Evolutionary conservation across 2,888 invertebrate genomes (phyloP).

Genomic region (Actias luna): DNA sequence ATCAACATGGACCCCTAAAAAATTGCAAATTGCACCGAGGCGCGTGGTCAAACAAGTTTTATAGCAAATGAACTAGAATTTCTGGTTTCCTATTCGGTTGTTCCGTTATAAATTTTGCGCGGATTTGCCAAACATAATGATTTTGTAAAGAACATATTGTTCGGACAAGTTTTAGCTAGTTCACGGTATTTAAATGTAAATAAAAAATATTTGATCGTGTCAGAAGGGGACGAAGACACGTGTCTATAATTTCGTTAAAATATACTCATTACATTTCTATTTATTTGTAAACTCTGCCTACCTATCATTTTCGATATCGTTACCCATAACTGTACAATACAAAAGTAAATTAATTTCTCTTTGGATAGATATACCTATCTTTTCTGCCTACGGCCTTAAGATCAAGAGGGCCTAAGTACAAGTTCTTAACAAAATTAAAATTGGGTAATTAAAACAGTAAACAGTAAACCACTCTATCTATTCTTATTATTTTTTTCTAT

Average conservation of each 20-base stretch:
- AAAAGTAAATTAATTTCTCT: too few relatives aligned
- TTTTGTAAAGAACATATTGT: constrained; percentile 60
- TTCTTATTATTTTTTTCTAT: too few relatives aligned
- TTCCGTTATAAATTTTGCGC: constrained; percentile 54
- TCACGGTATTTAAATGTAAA: constrained; percentile 55
- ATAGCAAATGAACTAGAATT: constrained; percentile 57
- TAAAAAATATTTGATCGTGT: constrained; percentile 33
- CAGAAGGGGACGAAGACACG: constrained; percentile 11
- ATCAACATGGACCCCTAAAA: constrained; percentile 19
- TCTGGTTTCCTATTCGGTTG: constrained; percentile 55
- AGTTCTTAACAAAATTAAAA: too few relatives aligned
- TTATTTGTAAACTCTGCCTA: neutral
- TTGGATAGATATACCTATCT: too few relatives aligned
- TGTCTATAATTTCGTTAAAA: constrained; percentile 17
- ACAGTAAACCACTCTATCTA: too few relatives aligned
- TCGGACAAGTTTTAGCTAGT: constrained; percentile 55
- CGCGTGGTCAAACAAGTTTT: constrained; percentile 69
- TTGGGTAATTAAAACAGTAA: too few relatives aligned
- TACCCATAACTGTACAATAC: too few relatives aligned
- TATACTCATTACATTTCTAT: neutral
- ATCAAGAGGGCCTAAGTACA: too few relatives aligned
- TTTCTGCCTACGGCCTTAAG: too few relatives aligned
- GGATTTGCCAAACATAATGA: constrained; percentile 69
- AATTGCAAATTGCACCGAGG: constrained; percentile 68
- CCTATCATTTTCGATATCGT: too few relatives aligned